Evolutionary conservation across 2,113 vertebrate genomes (phyloP).

Genomic region (Rhipidura dahli): DNA sequence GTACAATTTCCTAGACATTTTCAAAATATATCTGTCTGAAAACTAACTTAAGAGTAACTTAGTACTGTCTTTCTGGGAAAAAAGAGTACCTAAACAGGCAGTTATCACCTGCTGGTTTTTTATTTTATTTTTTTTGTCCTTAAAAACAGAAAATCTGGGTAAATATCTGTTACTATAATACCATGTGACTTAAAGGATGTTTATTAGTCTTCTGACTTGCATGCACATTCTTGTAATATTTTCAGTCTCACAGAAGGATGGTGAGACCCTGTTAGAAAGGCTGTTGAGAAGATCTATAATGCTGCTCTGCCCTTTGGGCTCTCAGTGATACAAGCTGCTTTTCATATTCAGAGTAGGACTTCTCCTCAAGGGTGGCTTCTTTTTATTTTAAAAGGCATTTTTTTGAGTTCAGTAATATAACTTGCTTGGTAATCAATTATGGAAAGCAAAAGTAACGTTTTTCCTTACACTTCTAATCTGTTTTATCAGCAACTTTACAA

Average conservation of each 20-base stretch:
- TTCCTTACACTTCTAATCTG: neutral
- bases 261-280: neutral
- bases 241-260: neutral
- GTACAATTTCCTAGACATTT: neutral
- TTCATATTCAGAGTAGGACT: neutral
- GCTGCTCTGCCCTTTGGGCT: neutral
- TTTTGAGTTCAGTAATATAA: neutral
- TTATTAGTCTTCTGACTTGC: neutral
- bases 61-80: neutral
- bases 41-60: neutral
- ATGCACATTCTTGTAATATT: neutral
- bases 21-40: neutral
- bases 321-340: neutral
- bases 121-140: neutral
- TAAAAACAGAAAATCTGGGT: neutral
- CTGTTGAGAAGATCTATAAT: neutral
- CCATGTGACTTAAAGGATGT: neutral
- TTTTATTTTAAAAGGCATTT: neutral
- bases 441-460: neutral
- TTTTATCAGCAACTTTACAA: constrained; percentile 24
- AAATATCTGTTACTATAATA: neutral
- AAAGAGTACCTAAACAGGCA: neutral
- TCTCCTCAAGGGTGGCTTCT: neutral
- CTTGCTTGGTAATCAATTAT: neutral
- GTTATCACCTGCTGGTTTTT: neutral